Evolutionary conservation across 2,888 invertebrate species (phyloP).

Genomic region (Ennomos erosarius): DNA sequence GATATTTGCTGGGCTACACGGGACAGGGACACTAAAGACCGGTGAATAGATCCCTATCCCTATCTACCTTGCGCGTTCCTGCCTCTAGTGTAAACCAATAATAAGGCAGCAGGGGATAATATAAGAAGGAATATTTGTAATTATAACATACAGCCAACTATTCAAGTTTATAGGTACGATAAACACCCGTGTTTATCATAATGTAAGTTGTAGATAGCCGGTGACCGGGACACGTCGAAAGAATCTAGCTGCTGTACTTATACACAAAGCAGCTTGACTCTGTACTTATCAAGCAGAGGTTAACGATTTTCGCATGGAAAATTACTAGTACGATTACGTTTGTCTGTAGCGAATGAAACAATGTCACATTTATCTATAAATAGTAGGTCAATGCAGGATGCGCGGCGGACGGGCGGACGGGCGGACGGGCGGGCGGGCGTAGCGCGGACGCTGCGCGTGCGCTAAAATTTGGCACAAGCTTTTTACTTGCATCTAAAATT

Average conservation of each 20-base stretch:
- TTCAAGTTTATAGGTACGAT: conserved; percentile 12
- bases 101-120: no score
- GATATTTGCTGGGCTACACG: no score
- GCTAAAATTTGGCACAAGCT: conserved; percentile 70
- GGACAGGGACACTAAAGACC: no score
- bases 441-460: conserved; percentile 41
- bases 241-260: conserved; percentile 16
- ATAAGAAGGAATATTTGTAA: no score
- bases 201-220: conserved; percentile 26
- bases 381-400: conserved; percentile 59
- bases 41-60: no score
- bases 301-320: conserved; percentile 80
- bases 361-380: conserved; percentile 77
- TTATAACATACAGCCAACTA: no score
- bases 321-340: conserved; percentile 67
- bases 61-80: no score
- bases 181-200: conserved; percentile 28
- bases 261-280: conserved; percentile 43
- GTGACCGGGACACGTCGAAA: conserved; percentile 29
- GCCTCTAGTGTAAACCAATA: no score
- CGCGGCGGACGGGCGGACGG: conserved; percentile 43
- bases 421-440: conserved; percentile 43
- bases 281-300: conserved; percentile 67
- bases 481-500: conserved; percentile 63
- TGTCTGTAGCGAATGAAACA: conserved; percentile 63